These are phyloP conservation scores for Syrmaticus mikado DNA, from an alignment of 2,113 vertebrate species.

Conservation along the genomic window DNA sequence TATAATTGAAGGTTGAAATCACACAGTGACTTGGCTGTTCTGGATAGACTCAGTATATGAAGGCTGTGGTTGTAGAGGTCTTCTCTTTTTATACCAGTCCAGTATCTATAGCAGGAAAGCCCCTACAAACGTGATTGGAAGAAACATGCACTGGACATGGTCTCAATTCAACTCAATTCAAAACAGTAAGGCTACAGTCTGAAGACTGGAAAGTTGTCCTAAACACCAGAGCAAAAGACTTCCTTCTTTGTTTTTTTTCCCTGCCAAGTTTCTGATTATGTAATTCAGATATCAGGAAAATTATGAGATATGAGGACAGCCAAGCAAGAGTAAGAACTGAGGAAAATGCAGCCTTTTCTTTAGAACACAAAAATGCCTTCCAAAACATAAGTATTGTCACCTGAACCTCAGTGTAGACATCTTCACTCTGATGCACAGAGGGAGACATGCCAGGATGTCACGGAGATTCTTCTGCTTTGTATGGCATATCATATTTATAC, in stretches of 20 bases:
- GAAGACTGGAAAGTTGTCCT: not conserved
- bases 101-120: not conserved
- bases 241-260: not conserved
- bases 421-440: not conserved
- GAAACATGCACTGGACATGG: not conserved
- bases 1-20: not conserved
- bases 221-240: not conserved
- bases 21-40: not conserved
- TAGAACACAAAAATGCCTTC: not conserved
- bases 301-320: not conserved
- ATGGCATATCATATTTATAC: not conserved
- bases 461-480: not conserved
- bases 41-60: not conserved
- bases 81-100: not conserved
- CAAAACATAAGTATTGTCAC: not conserved
- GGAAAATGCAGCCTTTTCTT: not conserved
- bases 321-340: not conserved
- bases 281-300: not conserved
- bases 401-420: not conserved
- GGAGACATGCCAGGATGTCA: accelerated
- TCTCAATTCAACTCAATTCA: not conserved
- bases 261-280: not conserved
- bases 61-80: accelerated
- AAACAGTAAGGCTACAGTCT: not conserved
- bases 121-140: not conserved